These are phyloP conservation scores for Diachasmimorpha longicaudata DNA, from an alignment of 1,140 invertebrate species.

Conservation along the genomic window DNA sequence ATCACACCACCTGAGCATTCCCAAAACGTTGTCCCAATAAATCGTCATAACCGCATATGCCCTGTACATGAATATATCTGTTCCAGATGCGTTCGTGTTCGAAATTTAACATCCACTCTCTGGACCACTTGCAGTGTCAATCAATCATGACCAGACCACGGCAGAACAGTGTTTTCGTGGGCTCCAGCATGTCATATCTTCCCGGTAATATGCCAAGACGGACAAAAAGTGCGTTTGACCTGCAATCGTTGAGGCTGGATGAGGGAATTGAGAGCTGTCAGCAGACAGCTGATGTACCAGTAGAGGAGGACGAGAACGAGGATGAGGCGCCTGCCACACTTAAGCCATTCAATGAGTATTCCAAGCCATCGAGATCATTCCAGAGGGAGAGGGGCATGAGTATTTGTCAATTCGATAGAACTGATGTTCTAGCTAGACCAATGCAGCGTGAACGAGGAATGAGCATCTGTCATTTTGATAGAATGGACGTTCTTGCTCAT, in stretches of 20 bases:
- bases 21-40: too few species aligned
- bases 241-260: constrained; percentile 74
- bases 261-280: constrained; percentile 50
- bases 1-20: too few species aligned
- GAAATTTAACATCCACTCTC: constrained; percentile 71
- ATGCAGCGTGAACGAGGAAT: constrained; percentile 44
- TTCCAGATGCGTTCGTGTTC: constrained; percentile 71
- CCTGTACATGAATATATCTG: not conserved
- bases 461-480: constrained; percentile 53
- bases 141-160: constrained; percentile 61
- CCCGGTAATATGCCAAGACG: constrained; percentile 70
- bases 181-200: constrained; percentile 67
- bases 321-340: constrained; percentile 28
- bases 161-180: constrained; percentile 86
- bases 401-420: constrained; percentile 37
- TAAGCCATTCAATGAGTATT: constrained; percentile 26
- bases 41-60: too few species aligned
- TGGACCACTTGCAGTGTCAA: constrained; percentile 62
- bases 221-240: constrained; percentile 81
- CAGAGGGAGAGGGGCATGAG: constrained; percentile 35
- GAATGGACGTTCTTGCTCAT: constrained; percentile 36
- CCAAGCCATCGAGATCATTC: constrained; percentile 25
- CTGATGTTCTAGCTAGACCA: constrained; percentile 30
- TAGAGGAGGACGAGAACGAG: constrained; percentile 5
- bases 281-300: not conserved